A percentile compares a stretch with the other conserved stretches of the same genome.
These are phyloP conservation scores for Lates japonicus DNA, from an alignment of 2,797 vertebrate genomes.

Conservation along the genomic window DNA sequence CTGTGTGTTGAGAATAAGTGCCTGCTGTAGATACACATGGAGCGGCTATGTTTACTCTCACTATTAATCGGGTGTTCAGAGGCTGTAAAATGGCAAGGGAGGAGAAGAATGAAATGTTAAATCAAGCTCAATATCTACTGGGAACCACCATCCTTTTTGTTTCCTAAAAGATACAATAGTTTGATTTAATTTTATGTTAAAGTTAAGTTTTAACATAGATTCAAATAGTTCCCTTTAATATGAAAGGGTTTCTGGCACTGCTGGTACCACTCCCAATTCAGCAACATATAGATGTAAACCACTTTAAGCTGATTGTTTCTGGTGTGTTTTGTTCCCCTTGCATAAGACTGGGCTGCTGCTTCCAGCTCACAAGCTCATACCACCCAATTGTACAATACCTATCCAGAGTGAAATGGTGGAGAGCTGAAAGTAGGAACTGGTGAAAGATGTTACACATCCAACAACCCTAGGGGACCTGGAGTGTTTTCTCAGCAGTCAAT, in stretches of 20 bases:
- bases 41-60: slow-evolving; percentile 29
- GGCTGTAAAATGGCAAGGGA: slow-evolving; percentile 17
- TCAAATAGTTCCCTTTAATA: not conserved
- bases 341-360: slow-evolving; percentile 21
- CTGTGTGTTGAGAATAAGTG: slow-evolving; percentile 56
- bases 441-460: slow-evolving; percentile 20
- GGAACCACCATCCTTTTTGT: not conserved
- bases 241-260: slow-evolving; percentile 5
- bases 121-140: not conserved
- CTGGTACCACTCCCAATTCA: not conserved
- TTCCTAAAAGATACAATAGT: not conserved
- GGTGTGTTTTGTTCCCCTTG: slow-evolving; percentile 14
- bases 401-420: slow-evolving; percentile 30
- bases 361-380: slow-evolving; percentile 3
- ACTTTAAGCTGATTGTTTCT: slow-evolving; percentile 30
- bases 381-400: not conserved
- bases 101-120: slow-evolving; percentile 26
- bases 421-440: slow-evolving; percentile 29
- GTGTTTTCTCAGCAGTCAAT: slow-evolving; percentile 34
- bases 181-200: not conserved
- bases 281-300: not conserved
- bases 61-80: slow-evolving; percentile 28
- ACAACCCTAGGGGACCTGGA: not conserved
- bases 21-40: slow-evolving; percentile 51
- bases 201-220: slow-evolving; percentile 5